These are phyloP conservation scores for Scleropages formosus DNA, from an alignment of 2,797 vertebrate genomes.

Conservation along the genomic window DNA sequence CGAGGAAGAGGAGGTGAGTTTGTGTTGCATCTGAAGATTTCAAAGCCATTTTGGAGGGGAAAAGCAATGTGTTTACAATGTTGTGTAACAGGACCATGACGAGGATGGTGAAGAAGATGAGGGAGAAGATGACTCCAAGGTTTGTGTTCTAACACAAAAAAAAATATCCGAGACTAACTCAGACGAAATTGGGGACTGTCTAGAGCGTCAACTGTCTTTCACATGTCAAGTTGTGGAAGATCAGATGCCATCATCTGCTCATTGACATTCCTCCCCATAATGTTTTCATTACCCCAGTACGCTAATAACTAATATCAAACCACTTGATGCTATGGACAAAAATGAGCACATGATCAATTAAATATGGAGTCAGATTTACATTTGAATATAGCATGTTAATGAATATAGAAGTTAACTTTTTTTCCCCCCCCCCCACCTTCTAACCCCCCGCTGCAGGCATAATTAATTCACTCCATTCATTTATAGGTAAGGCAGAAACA, in stretches of 20 bases:
- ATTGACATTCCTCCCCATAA: too few relatives aligned
- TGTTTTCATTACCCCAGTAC: too few relatives aligned
- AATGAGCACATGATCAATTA: too few relatives aligned
- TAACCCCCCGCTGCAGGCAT: constrained; percentile 85
- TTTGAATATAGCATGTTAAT: too few relatives aligned
- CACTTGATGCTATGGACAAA: too few relatives aligned
- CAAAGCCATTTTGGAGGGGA: background rate
- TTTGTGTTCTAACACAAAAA: constrained; percentile 52
- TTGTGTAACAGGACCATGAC: constrained; percentile 73
- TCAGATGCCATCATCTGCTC: too few relatives aligned
- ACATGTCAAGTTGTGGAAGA: background rate
- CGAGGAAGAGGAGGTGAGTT: constrained; percentile 91
- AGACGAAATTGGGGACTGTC: background rate
- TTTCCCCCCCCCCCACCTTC: background rate
- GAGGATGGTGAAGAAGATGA: constrained; percentile 90
- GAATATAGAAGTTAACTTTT: background rate
- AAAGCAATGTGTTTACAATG: background rate
- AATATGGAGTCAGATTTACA: too few relatives aligned
- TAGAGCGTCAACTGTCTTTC: background rate
- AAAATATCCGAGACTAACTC: background rate
- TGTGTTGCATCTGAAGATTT: background rate
- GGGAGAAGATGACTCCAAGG: constrained; percentile 80
- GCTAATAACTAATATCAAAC: too few relatives aligned
- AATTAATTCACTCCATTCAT: constrained; percentile 93
- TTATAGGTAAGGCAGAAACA: constrained; percentile 93